Evolutionary conservation across 2,888 invertebrate species (phyloP).

Genomic region (Melitaea athalia): DNA sequence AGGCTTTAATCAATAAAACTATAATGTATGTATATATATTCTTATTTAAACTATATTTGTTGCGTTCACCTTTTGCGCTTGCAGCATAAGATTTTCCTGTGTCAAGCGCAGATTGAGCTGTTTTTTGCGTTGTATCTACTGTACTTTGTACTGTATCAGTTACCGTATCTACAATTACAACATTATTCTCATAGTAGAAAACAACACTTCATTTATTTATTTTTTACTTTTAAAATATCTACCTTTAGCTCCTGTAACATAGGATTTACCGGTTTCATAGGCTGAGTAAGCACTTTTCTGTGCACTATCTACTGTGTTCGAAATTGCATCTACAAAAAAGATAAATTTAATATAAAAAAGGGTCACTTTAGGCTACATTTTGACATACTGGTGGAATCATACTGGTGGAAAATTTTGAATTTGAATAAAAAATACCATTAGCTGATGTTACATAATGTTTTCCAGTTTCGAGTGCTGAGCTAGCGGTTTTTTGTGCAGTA

Average conservation of each 20-base stretch:
- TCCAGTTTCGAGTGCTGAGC: constrained; percentile 49
- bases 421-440: constrained; percentile 30
- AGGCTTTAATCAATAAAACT: neutral
- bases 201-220: too few relatives aligned
- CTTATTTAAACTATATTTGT: neutral
- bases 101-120: constrained; percentile 55
- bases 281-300: constrained; percentile 57
- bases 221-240: too few relatives aligned
- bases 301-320: constrained; percentile 43
- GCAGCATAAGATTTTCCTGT: constrained; percentile 57
- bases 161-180: constrained; percentile 47
- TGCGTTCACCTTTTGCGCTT: constrained; percentile 40
- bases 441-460: constrained; percentile 38
- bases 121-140: constrained; percentile 56
- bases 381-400: too few relatives aligned
- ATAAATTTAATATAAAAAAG: neutral
- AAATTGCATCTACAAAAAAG: constrained; percentile 16
- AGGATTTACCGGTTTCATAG: constrained; percentile 54
- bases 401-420: too few relatives aligned
- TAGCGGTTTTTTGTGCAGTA: constrained; percentile 52
- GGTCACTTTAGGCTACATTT: neutral
- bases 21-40: neutral
- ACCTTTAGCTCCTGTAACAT: constrained; percentile 27
- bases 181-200: neutral
- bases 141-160: constrained; percentile 49